Evolutionary conservation across 92 coral and sea anemone species (phyloP), one percentile per base, ranked within the genome.

Genomic region (Plumapathes pennacea): DNA sequence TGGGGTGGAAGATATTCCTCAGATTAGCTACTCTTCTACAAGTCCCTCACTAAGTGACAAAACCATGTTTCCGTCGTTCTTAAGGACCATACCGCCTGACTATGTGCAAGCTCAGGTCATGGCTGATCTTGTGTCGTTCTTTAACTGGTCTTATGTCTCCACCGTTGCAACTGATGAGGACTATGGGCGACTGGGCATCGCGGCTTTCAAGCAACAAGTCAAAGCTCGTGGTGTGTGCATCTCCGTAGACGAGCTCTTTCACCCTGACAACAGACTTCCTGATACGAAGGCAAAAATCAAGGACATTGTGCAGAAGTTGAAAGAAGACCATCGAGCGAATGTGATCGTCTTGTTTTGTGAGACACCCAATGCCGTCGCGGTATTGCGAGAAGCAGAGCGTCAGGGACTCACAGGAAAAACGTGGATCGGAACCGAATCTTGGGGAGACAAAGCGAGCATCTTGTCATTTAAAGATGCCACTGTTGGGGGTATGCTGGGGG

Each of bases 1-100:
- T 1, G 81, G 82, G 0, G 85, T 81, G 0, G 55, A 41, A 1
- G 64, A 76, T 28, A 77, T 94, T 24, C 97, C 99, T 0, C 99
- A 94, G 40, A 89, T 94, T 4, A 94, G 99, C 54, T 94, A 94
- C 49, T 94, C 99, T 0, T 89, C 97, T 11, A 94, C 99, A 10
- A 94, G 99, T 47, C 97, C 96, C 11, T 76, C 99, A 5, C 80
- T 94, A 0, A 89, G 97, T 52, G 51, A 84, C 39, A 94, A 94
- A 26, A 49, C 62, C 6, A 59, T 64, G 22, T 94, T 89, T 38
- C 96, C 88, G 26, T 89, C 99, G 3, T 94, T 94, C 66, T 67
- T 94, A 14, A 54, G 99, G 28, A 94, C 99, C 3, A 94, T 94
- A 10, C 99, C 99, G 0, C 91, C 99, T 4, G 99, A 94, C 47